These are phyloP conservation scores for Eupithecia subumbrata DNA, from an alignment of 2,888 invertebrate species.

Conservation along the genomic window DNA sequence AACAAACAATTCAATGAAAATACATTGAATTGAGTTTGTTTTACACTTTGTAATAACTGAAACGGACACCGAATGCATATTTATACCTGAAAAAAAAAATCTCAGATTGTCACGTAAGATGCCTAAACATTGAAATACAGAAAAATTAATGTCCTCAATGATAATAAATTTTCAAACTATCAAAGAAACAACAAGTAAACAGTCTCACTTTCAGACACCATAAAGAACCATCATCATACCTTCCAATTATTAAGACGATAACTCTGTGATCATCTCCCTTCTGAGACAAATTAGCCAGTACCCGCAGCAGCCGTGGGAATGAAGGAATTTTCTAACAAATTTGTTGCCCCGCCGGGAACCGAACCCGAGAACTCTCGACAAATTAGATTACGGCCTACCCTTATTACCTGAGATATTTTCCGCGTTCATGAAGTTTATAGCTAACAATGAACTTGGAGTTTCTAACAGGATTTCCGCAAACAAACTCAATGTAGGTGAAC, in stretches of 20 bases:
- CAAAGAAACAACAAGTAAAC: neutral
- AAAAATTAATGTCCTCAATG: neutral
- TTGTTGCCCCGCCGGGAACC: conserved; percentile 44
- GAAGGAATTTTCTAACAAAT: conserved; percentile 44
- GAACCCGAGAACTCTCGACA: conserved; percentile 43
- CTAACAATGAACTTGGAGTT: conserved; percentile 18
- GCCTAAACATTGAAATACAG: neutral
- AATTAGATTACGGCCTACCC: conserved; percentile 37
- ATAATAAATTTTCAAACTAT: neutral
- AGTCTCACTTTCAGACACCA: conserved; percentile 4
- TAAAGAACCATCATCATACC: conserved; percentile 37
- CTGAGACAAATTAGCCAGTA: conserved; percentile 43
- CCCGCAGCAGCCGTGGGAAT: conserved; percentile 41
- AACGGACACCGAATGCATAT: too few species aligned
- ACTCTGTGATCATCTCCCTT: conserved; percentile 45
- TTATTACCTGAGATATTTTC: conserved; percentile 35
- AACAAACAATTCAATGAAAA: too few species aligned
- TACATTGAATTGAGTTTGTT: too few species aligned
- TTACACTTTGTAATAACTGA: too few species aligned
- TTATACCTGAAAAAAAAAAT: too few species aligned
- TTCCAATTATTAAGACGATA: conserved; percentile 42
- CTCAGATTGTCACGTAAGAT: neutral
- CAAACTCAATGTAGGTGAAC: conserved; percentile 8
- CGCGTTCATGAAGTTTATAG: conserved; percentile 19
- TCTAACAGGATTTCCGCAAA: conserved; percentile 12